Percentiles rank a stretch among this genome's conserved stretches.
Evolutionary conservation across 2,113 vertebrate species (phyloP).

Genomic region (Cephalopterus ornatus): DNA sequence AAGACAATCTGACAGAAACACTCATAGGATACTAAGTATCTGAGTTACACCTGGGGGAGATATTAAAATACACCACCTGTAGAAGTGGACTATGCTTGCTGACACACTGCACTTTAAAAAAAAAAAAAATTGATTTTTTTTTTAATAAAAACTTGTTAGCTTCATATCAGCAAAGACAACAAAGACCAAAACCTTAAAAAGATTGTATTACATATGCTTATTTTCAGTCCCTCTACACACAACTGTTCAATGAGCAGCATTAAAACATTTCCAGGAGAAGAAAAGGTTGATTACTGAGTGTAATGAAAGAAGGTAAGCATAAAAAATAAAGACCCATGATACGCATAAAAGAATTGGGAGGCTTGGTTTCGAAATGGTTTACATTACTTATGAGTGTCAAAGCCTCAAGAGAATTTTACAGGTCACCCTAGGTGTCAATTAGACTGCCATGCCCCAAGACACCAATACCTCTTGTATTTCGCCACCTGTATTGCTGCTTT

Average conservation of each 20-base stretch:
- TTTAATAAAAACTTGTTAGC: background rate
- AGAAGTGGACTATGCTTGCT: background rate
- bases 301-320: background rate
- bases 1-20: background rate
- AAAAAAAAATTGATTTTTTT: background rate
- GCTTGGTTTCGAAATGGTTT: background rate
- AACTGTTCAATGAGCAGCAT: background rate
- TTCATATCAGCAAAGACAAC: background rate
- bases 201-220: background rate
- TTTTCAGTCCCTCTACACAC: background rate
- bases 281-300: background rate
- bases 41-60: background rate
- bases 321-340: background rate
- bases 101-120: background rate
- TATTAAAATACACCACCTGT: background rate
- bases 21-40: background rate
- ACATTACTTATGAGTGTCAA: background rate
- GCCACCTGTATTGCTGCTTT: background rate
- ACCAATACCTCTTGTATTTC: background rate
- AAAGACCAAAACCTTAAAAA: background rate
- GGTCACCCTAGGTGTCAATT: background rate
- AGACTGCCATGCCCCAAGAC: background rate
- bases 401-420: background rate
- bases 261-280: background rate
- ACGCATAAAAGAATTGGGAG: background rate